Conservation (phyloP, 2,888 invertebrate species). For the Leptopilina myrica region DNA sequence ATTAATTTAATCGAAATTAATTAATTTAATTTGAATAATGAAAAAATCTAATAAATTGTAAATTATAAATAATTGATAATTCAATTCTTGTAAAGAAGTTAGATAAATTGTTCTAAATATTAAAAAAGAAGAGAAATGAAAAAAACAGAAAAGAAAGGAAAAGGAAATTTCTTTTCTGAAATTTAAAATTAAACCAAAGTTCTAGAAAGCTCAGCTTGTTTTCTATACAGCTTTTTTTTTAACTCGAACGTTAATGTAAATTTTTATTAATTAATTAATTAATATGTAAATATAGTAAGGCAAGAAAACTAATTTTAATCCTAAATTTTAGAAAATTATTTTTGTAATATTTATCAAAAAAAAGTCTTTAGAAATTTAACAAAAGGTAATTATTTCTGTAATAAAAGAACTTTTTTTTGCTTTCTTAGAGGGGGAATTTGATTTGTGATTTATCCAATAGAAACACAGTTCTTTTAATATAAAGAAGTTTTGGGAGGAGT, state of each 20-base stretch:
- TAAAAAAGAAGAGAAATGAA: neutral
- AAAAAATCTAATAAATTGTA: no score
- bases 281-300: no score
- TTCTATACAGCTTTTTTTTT: neutral
- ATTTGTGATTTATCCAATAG: slow-evolving; percentile 28
- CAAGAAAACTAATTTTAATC: no score
- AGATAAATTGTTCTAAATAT: neutral
- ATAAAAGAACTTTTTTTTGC: neutral
- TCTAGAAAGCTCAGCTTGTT: neutral
- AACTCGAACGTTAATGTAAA: no score
- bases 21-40: no score
- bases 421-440: slow-evolving; percentile 11
- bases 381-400: neutral
- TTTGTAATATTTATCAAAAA: slow-evolving; percentile 11
- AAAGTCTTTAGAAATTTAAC: neutral
- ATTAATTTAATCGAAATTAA: no score
- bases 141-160: neutral
- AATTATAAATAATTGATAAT: no score
- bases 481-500: slow-evolving; percentile 60
- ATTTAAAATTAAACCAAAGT: slow-evolving; percentile 8
- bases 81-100: neutral
- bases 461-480: slow-evolving; percentile 5
- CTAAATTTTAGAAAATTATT: slow-evolving; percentile 2
- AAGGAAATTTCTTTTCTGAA: neutral
- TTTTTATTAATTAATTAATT: no score